These are phyloP conservation scores for Fragum sueziense DNA, from an alignment of 2,888 invertebrate genomes.

Conservation along the genomic window DNA sequence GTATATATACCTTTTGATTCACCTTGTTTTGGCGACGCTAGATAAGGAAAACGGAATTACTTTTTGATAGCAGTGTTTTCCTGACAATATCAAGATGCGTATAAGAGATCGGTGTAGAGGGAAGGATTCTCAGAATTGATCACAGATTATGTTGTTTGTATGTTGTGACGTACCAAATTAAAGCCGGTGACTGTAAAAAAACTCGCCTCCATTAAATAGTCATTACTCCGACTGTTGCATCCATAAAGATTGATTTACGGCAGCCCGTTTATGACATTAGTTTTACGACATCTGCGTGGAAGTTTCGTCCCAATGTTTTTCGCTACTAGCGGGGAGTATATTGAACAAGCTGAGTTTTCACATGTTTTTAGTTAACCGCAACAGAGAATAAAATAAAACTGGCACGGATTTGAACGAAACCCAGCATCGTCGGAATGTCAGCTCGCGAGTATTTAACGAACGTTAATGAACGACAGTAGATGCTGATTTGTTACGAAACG, in stretches of 20 bases:
- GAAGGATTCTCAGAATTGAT: no score
- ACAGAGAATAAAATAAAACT: slow-evolving; percentile 33
- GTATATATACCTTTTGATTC: no score
- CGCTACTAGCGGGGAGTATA: background rate
- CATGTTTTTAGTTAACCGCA: slow-evolving; percentile 49
- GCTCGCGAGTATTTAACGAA: slow-evolving; percentile 9
- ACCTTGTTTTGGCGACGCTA: no score
- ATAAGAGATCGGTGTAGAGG: no score
- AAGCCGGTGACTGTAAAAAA: slow-evolving; percentile 8
- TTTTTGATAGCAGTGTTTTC: no score
- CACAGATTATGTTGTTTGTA: no score
- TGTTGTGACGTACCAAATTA: slow-evolving; percentile 11
- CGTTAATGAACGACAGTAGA: background rate
- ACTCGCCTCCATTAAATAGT: slow-evolving; percentile 28
- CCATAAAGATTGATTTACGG: slow-evolving; percentile 49
- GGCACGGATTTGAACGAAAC: slow-evolving; percentile 42
- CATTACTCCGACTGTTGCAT: slow-evolving; percentile 36
- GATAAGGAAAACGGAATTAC: no score
- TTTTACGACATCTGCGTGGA: slow-evolving; percentile 39
- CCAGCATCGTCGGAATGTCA: slow-evolving; percentile 27
- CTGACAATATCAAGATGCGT: no score
- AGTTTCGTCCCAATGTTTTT: slow-evolving; percentile 20
- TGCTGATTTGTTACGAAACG: background rate
- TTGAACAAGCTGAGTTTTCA: slow-evolving; percentile 42
- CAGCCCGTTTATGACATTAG: slow-evolving; percentile 18